phyloP scores from a whole-genome alignment of 2,113 vertebrate genomes.

The Catharus minimus region DNA sequence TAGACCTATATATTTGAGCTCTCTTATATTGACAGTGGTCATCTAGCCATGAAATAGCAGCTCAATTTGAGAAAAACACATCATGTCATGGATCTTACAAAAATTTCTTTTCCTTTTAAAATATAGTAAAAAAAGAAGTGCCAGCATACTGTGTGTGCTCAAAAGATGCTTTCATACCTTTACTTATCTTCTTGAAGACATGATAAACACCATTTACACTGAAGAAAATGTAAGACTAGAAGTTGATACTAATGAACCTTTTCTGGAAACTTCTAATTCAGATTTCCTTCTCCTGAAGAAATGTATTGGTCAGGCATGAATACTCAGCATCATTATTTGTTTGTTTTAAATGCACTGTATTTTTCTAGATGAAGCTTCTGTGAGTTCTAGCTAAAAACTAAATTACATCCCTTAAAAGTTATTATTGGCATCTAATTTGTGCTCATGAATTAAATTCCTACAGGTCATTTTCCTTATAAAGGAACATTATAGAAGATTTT shows the following conservation, averaged over 20 bases:
- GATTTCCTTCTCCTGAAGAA: background rate
- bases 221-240: background rate
- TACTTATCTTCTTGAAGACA: background rate
- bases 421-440: background rate
- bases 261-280: background rate
- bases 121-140: background rate
- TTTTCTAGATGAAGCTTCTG: background rate
- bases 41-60: background rate
- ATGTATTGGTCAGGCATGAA: background rate
- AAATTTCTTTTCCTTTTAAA: background rate
- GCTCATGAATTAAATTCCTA: background rate
- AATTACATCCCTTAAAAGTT: background rate
- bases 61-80: background rate
- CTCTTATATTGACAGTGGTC: background rate
- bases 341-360: background rate
- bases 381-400: background rate
- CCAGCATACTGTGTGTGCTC: background rate
- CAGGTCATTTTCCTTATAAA: background rate
- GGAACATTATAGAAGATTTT: background rate
- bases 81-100: background rate
- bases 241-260: background rate
- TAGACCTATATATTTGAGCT: background rate
- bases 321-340: accelerated
- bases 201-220: background rate
- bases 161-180: background rate